A percentile compares a stretch with the other conserved stretches of the same genome.
Conservation (phyloP, 2,888 invertebrate genomes). For the Phasia obesa region DNA sequence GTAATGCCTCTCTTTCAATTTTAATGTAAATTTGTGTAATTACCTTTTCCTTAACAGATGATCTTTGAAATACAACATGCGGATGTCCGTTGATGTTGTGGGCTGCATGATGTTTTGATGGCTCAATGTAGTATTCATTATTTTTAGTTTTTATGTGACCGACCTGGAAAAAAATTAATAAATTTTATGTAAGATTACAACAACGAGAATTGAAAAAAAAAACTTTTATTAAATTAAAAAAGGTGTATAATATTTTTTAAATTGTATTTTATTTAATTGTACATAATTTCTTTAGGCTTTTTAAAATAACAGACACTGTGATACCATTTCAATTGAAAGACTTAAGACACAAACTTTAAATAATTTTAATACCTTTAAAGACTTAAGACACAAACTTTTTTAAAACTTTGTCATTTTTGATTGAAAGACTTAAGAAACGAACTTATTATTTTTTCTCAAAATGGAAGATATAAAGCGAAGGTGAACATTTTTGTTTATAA, state of each 20-base stretch:
- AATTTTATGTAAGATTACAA: not conserved
- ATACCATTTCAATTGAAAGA: conserved; percentile 31
- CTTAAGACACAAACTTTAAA: conserved; percentile 39
- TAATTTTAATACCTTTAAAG: conserved; percentile 11
- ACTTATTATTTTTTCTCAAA: not conserved
- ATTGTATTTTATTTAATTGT: not conserved
- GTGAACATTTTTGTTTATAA: not conserved
- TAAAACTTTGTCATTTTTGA: not conserved
- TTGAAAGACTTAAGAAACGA: not conserved
- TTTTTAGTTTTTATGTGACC: conserved; percentile 87
- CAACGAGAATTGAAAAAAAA: not conserved
- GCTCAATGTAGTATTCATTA: conserved; percentile 89
- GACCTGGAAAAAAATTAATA: conserved; percentile 83
- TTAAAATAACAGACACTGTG: not conserved
- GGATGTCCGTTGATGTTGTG: conserved; percentile 83
- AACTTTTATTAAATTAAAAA: not conserved
- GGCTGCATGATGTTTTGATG: conserved; percentile 84
- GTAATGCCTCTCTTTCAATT: conserved; percentile 11
- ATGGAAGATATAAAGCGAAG: too few relatives aligned
- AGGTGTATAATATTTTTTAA: not conserved
- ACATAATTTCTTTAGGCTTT: too few relatives aligned
- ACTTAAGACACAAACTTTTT: conserved; percentile 68
- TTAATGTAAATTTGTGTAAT: conserved; percentile 70
- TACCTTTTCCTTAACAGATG: conserved; percentile 84
- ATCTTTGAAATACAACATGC: conserved; percentile 87